Evolutionary conservation across 1,140 invertebrate genomes (phyloP), one percentile per base, ranked within the genome.

Genomic region (Rhopalosiphum padi): DNA sequence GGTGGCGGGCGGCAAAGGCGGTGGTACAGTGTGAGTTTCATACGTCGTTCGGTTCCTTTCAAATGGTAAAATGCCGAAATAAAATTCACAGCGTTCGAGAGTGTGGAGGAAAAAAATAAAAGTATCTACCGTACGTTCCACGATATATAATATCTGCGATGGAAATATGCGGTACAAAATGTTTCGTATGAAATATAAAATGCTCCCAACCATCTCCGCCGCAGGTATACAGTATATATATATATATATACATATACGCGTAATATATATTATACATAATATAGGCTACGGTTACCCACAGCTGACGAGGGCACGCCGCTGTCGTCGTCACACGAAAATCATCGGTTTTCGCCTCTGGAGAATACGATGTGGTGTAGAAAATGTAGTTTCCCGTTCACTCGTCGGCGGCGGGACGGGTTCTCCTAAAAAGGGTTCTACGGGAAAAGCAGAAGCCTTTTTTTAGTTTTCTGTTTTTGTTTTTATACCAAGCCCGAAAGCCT

Each of bases 121-220:
- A 85, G 22, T 23, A 41, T 37, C n/a, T n/a, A 37, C 37, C 37
- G 35, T 41, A 85, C 82, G 35, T 85, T 85, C 35, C 82, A 41
- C 30, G 30, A 30, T 68, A 30, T 68, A 68, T 68, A 68, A 68
- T 68, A 68, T 85, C 82, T 85, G 37, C 22, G 82, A 41, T 85
- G 22, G 82, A 85, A 85, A 85, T 85, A 85, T 85, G 82, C 60
- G 60, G 60, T 41, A 8, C 82, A 41, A 85, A 85, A 85, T 85
- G 82, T 85, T 85, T 41, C 35, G 82, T 23, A 85, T 37, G 21
- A 85, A 85, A 85, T 82, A 82, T 68, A 68, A 68, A 68, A 68
- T 68, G 60, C 11, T 68, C 11, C 25, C 11, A 30, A n/a, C 60
- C 60, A 15, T 11, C 60, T 68, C 30, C 30, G 30, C 60, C 25